Conservation (phyloP, 2,113 vertebrate species). For the Zosterops pallidus region DNA sequence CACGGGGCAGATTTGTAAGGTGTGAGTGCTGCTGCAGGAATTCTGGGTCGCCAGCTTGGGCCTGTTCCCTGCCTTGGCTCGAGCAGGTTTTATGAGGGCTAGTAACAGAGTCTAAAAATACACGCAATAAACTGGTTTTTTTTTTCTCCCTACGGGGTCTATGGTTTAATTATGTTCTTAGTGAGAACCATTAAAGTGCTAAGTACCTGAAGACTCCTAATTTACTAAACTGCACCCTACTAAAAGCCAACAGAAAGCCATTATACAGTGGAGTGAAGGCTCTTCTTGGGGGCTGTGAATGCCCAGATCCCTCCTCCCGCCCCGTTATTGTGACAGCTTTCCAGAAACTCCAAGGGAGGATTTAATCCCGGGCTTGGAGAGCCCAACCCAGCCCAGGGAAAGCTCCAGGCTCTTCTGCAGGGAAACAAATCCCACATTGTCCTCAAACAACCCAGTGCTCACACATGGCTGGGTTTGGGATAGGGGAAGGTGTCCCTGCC, state of each 20-base stretch:
- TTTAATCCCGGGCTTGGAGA: neutral
- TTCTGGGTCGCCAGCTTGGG: slow-evolving; percentile 4
- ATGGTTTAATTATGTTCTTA: slow-evolving; percentile 68
- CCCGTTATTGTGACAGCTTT: neutral
- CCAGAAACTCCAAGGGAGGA: neutral
- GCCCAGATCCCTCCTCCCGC: neutral
- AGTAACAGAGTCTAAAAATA: slow-evolving; percentile 66
- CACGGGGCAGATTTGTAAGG: slow-evolving; percentile 48
- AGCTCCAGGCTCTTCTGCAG: neutral
- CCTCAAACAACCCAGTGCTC: neutral
- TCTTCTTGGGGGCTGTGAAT: slow-evolving; percentile 49
- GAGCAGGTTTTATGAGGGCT: slow-evolving; percentile 43
- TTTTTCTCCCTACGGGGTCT: slow-evolving; percentile 56
- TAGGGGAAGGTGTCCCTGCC: neutral
- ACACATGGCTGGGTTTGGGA: neutral
- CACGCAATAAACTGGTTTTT: slow-evolving; percentile 50
- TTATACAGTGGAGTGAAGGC: slow-evolving; percentile 22
- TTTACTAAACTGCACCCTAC: slow-evolving; percentile 52
- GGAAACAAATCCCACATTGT: slow-evolving; percentile 44
- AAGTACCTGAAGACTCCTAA: slow-evolving; percentile 67
- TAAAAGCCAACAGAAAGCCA: slow-evolving; percentile 65
- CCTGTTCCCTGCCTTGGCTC: slow-evolving; percentile 7
- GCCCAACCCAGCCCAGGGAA: neutral
- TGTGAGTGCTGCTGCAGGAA: slow-evolving; percentile 11
- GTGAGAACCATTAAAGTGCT: slow-evolving; percentile 69